Conservation (phyloP, 2,797 vertebrate genomes). For the Rousettus madagascariensis region DNA sequence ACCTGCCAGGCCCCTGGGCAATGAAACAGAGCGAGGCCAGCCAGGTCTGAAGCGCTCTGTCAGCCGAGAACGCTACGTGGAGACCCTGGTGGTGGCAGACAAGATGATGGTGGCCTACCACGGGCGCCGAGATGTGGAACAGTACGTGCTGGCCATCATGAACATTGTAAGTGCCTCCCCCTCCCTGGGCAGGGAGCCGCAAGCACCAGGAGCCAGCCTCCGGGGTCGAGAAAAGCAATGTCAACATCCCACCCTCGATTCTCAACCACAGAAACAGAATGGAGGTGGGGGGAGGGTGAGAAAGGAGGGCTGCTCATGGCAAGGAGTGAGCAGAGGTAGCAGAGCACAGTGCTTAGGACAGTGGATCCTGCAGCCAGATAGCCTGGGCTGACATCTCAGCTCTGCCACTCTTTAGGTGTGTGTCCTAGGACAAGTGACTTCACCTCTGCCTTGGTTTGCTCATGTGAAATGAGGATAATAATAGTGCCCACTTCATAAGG, state of each 20-base stretch:
- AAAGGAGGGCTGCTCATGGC: background rate
- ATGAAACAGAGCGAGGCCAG: constrained; percentile 93
- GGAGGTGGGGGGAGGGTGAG: background rate
- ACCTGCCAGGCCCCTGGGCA: constrained; percentile 84
- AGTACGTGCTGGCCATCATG: constrained; percentile 99
- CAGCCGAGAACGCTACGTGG: constrained; percentile 96
- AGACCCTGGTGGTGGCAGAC: constrained; percentile 98
- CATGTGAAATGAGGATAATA: background rate
- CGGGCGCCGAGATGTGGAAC: constrained; percentile 97
- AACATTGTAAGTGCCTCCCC: constrained; percentile 99
- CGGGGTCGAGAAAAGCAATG: background rate
- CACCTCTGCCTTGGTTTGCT: background rate
- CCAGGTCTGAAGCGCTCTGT: constrained; percentile 97
- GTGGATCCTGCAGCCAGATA: background rate
- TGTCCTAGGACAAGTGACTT: background rate
- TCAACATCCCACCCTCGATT: background rate
- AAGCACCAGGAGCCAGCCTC: background rate
- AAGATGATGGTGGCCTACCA: constrained; percentile 99
- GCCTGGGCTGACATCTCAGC: background rate
- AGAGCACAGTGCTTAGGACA: background rate
- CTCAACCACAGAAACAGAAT: background rate
- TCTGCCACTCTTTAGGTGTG: background rate
- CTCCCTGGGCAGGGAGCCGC: background rate
- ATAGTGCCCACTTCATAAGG: background rate
- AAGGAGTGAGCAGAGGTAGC: background rate